Evolutionary conservation across 2,797 vertebrate genomes (phyloP), one percentile per base, ranked within the genome.

Genomic region (Gephyroberyx darwinii): DNA sequence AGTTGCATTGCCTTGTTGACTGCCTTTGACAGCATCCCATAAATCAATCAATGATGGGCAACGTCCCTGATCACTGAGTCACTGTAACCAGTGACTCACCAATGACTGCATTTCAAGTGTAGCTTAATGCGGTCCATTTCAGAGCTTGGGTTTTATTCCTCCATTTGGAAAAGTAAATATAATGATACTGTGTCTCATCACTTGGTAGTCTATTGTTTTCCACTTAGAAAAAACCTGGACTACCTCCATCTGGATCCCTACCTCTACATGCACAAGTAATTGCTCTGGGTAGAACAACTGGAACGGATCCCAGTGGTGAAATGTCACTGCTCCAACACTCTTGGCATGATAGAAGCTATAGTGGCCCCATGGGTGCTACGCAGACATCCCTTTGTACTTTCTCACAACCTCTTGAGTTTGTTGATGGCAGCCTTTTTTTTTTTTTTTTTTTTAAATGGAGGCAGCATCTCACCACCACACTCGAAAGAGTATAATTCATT

Each of bases 21-120:
- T 72, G 71, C 72, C 52, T 69, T 57, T 85, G 82, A 85, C 75
- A 74, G 77, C 53, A 8, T 41, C 84, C 77, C 84, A 90, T 86
- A 80, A 88, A 89, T 90, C 84, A 90, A 53, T 84, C 66, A 60
- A 64, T 68, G 13, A 35, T 14, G 4, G 78, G 60, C 20, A 30
- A 54, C 31, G 1, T 43, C 37, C 17, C 54, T 65, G 74, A 79
- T 79, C 80, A 76, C 63, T 76, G n/a, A n/a, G n/a, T n/a, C n/a
- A n/a, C 52, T 1, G 52, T 14, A 43, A 43, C 12, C 14, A 43
- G 41, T 7, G 17, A n/a, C 47, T 50, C 47, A 50, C 7, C n/a
- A 50, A n/a, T 50, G 17, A 19, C 5, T 19, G 2, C 0, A n/a
- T 50, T n/a, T 48, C 47, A 48, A 48, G 47, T 19, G 4, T 6